Percentiles rank a stretch among this genome's conserved stretches.
These are phyloP conservation scores for Laticauda colubrina DNA, from an alignment of 2,113 vertebrate genomes.

Conservation along the genomic window DNA sequence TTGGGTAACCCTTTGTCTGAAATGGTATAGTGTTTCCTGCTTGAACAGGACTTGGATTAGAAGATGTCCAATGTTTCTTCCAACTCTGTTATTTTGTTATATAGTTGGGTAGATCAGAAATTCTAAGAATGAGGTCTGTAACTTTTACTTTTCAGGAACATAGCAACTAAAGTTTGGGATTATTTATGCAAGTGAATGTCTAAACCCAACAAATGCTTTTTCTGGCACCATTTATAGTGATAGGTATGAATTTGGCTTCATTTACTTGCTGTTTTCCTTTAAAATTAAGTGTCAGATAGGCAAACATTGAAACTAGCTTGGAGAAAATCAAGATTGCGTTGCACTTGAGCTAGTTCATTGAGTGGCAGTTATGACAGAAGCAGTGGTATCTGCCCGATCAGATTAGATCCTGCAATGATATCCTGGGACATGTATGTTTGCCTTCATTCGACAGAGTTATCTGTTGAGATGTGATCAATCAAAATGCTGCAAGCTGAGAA, in stretches of 20 bases:
- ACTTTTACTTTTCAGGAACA: background rate
- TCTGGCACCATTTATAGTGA: background rate
- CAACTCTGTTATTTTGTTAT: background rate
- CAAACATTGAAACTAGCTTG: slow-evolving; percentile 41
- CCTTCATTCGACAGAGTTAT: background rate
- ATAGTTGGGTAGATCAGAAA: background rate
- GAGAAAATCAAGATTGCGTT: slow-evolving; percentile 58
- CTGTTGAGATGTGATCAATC: background rate
- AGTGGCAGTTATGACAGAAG: slow-evolving; percentile 67
- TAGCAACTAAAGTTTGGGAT: background rate
- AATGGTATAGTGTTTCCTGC: background rate
- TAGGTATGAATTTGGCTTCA: background rate
- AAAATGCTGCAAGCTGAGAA: background rate
- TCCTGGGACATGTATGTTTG: background rate
- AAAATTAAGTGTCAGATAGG: slow-evolving; percentile 1
- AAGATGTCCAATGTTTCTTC: background rate
- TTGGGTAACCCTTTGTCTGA: background rate
- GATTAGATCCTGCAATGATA: background rate
- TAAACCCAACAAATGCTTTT: background rate
- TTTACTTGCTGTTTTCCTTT: slow-evolving; percentile 4
- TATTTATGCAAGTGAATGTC: background rate
- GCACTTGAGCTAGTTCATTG: slow-evolving; percentile 73
- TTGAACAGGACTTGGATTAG: background rate
- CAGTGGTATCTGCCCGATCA: slow-evolving; percentile 51
- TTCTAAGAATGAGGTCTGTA: background rate